phyloP scores from a whole-genome alignment of 2,888 invertebrate species.

The Eugnorisma glareosa region DNA sequence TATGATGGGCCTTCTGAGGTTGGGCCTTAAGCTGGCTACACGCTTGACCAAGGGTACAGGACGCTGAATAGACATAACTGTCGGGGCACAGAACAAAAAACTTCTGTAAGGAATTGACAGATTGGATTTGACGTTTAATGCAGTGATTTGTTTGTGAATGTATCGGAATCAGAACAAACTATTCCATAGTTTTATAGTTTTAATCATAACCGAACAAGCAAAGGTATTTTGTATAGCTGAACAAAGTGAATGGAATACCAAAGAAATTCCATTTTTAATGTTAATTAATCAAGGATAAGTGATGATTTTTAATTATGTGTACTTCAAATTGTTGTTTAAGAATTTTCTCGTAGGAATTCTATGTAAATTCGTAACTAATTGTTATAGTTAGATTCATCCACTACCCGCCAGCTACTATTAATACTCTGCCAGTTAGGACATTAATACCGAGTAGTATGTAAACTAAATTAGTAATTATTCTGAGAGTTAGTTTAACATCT shows the following conservation, averaged over 20 bases:
- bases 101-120: slow-evolving; percentile 55
- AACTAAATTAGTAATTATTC: slow-evolving; percentile 54
- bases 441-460: slow-evolving; percentile 46
- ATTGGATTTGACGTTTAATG: slow-evolving; percentile 55
- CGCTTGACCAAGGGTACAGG: slow-evolving; percentile 57
- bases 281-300: slow-evolving; percentile 27
- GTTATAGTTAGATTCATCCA: slow-evolving; percentile 43
- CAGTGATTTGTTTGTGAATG: slow-evolving; percentile 62
- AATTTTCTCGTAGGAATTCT: slow-evolving; percentile 34
- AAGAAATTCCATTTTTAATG: slow-evolving; percentile 46
- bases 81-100: slow-evolving; percentile 24
- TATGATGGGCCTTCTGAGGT: slow-evolving; percentile 70
- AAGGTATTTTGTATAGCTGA: slow-evolving; percentile 34
- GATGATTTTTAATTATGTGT: slow-evolving; percentile 36
- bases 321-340: slow-evolving; percentile 33
- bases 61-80: slow-evolving; percentile 34
- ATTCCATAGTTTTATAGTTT: slow-evolving; percentile 49
- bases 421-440: slow-evolving; percentile 57
- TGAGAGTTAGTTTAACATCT: slow-evolving; percentile 68
- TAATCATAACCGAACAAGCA: slow-evolving; percentile 31
- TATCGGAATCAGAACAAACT: slow-evolving; percentile 60
- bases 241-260: slow-evolving; percentile 40
- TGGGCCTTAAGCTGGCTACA: slow-evolving; percentile 67
- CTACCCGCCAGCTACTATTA: slow-evolving; percentile 52
- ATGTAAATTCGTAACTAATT: slow-evolving; percentile 40